These are phyloP conservation scores for Platysteira castanea DNA, from an alignment of 2,113 vertebrate genomes.

Conservation along the genomic window DNA sequence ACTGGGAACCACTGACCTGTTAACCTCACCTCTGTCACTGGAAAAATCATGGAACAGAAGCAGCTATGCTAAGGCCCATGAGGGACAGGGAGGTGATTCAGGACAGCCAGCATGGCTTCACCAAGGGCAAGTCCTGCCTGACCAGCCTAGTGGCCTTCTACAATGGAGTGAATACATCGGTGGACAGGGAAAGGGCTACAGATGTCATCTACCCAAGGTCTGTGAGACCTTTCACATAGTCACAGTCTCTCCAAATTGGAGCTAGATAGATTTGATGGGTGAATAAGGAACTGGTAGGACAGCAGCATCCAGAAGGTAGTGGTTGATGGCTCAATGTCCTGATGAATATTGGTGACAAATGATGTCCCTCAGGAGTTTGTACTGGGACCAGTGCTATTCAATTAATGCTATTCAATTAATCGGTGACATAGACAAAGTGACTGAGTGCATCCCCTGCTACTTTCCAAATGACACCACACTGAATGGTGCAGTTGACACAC, in stretches of 20 bases:
- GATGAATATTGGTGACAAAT: background rate
- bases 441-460: background rate
- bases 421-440: background rate
- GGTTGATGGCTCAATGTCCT: accelerated
- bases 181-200: background rate
- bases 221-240: background rate
- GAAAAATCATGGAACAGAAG: background rate
- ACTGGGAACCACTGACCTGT: accelerated
- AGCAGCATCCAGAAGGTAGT: background rate
- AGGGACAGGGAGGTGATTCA: background rate
- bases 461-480: background rate
- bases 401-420: background rate
- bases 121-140: no score
- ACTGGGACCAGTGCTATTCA: background rate
- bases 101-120: background rate
- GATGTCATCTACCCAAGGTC: background rate
- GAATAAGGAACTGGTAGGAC: background rate
- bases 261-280: background rate
- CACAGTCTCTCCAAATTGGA: background rate
- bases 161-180: background rate
- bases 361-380: background rate
- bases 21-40: background rate
- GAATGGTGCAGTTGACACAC: no score
- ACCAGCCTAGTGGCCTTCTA: background rate
- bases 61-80: background rate